Base-by-base conservation (phyloP, 2,888 invertebrate species). In the Thereva nobilitata region DNA sequence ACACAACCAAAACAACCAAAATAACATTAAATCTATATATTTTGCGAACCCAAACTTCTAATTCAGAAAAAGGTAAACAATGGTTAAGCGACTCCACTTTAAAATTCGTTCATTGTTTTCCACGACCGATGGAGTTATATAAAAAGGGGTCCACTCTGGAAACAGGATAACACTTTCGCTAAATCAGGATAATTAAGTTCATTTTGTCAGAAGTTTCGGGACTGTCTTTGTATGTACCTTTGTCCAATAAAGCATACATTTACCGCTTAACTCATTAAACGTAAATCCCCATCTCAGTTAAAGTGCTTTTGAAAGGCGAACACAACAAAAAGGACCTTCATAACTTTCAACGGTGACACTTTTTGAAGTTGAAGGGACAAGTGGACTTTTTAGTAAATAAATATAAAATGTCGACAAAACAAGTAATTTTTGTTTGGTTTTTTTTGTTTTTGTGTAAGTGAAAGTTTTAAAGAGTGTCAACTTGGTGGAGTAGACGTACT, bases 161-260 rank as follows among this genome's bases (percentile, higher is more conserved):
- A 67, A 67, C 64, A 64, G 64, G 67, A 70, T 66, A 70, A 70
- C 66, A 70, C 67, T 66, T 66, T 57, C 40, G 54, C 67, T 54
- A 68, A 70, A 70, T 70, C 66, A 41, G 64, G 59, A 70, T 70
- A 70, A 70, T 70, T 67, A 68, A 68, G 70, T 68, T 64, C 68
- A 68, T 56, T 68, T 70, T 64, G 40, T 66, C 44, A 50, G 61
- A 69, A 69, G 65, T 61, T 61, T 50, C 49, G 49, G 61, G 40
- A 40, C 50, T 50, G 35, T 61, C 37, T 40, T 9, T 47, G 10
- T 42, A 42, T 8, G 23, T 34, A 52, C 53, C 8, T 44, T 38
- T 42, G 50, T 61, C 12, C 40, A 61, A 35, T 41, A n/a, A 50
- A 50, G 49, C 9, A 41, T 61, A 45, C 50, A 61, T 59, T 42